Conservation (phyloP, 1,140 invertebrate genomes). For the Danaus melanippus region DNA sequence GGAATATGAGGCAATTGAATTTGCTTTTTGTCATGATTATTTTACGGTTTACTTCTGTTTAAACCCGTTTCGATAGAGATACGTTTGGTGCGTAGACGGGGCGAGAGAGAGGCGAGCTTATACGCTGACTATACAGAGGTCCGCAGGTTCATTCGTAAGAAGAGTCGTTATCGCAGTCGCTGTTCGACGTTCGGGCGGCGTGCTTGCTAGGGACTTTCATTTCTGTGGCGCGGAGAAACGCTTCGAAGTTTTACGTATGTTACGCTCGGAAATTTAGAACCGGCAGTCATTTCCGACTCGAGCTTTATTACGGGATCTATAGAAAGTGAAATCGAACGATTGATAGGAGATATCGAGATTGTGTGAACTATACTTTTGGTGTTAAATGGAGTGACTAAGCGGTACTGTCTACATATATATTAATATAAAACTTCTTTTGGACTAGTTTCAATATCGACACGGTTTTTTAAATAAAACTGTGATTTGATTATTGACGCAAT, state of each 20-base stretch:
- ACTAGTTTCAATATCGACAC: constrained; percentile 61
- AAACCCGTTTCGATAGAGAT: constrained; percentile 15
- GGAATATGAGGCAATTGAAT: constrained; percentile 27
- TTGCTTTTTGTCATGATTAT: constrained; percentile 30
- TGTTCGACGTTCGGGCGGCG: constrained; percentile 59
- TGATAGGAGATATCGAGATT: constrained; percentile 46
- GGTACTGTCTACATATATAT: constrained; percentile 38
- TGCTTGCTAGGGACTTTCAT: constrained; percentile 28
- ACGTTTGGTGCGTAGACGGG: constrained; percentile 34
- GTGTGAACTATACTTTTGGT: constrained; percentile 44
- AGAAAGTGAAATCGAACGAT: constrained; percentile 53
- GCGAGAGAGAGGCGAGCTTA: constrained; percentile 62
- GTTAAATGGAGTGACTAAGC: constrained; percentile 40
- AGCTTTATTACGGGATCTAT: constrained; percentile 42
- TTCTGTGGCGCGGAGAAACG: constrained; percentile 21
- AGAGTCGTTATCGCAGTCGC: constrained; percentile 66
- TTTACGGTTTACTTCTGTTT: constrained; percentile 35
- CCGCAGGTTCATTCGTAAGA: constrained; percentile 60
- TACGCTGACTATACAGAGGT: constrained; percentile 51
- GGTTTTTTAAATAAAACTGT: constrained; percentile 62
- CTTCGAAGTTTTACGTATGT: constrained; percentile 60
- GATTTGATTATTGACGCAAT: constrained; percentile 54
- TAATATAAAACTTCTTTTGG: constrained; percentile 43
- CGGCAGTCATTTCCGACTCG: constrained; percentile 38
- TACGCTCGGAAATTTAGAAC: constrained; percentile 32